Evolutionary conservation across 2,113 vertebrate species (phyloP), one percentile per base, ranked within the genome.

Genomic region (Lontra canadensis): DNA sequence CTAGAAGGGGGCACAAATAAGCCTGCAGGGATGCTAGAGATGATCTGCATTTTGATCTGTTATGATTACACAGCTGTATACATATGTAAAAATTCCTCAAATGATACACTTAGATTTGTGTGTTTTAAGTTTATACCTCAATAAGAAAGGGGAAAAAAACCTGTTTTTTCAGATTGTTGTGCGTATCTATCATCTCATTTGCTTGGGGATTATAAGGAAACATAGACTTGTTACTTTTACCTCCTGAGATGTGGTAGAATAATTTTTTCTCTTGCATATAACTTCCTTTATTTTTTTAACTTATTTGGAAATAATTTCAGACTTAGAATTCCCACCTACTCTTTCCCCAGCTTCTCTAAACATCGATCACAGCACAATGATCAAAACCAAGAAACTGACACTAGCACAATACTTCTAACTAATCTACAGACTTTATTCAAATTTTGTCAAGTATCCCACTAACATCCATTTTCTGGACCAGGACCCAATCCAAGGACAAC

Each of bases 251-350:
- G n/a, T 29, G 31, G 65, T 0, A 92, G 31, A 87, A 34, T 87
- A 83, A 83, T 29, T 78, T 84, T 84, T 84, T 55, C 31, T 82
- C 57, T 67, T 89, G 49, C n/a, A 31, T 52, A 42, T 84, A 17
- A 63, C 65, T 76, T 78, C 44, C 36, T 67, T n/a, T 26, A 7
- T 4, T 63, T 74, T 82, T 82, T 65, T 17, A 84, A 87, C 20
- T 82, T 69, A 88, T 36, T 89, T 97, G 85, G 25, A 80, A 80
- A 73, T 93, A 76, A 82, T 69, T 29, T 82, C 36, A 63, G 88
- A 47, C 14, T 81, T 69, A 69, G 23, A 74, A 88, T 44, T 88
- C 44, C 44, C 29, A 55, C 44, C 78, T 21, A 39, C 44, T 57
- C 55, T 86, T 74, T 57, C 15, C 36, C 15, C 49, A 67, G 10